Evolutionary conservation across 2,113 vertebrate species (phyloP).

Genomic region (Ellobius talpinus): DNA sequence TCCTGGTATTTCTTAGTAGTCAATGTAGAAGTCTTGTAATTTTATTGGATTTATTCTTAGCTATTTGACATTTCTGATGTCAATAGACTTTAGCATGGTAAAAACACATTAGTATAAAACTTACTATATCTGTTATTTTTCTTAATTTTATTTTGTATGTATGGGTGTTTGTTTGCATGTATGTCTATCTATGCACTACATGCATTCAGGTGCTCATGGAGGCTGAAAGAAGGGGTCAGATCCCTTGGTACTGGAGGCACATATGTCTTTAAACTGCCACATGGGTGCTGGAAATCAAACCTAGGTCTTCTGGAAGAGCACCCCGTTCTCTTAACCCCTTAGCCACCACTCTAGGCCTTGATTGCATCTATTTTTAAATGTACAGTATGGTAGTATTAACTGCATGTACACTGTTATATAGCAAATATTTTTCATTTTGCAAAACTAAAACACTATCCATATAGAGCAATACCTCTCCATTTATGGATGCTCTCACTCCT

Average conservation of each 20-base stretch:
- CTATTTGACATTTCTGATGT: slow-evolving; percentile 27
- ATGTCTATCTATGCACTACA: not conserved
- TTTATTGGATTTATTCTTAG: not conserved
- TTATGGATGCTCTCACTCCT: not conserved
- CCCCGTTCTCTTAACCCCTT: not conserved
- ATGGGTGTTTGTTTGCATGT: not conserved
- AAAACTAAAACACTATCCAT: not conserved
- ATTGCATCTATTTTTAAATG: not conserved
- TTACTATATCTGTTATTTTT: not conserved
- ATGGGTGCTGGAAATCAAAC: not conserved
- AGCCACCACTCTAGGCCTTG: not conserved
- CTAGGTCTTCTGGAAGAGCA: not conserved
- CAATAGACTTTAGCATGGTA: not conserved
- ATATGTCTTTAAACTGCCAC: not conserved
- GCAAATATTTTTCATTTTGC: not conserved
- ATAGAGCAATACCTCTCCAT: not conserved
- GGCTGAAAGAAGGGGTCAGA: not conserved
- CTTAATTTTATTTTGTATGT: not conserved
- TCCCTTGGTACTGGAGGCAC: not conserved
- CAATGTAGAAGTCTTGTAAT: not conserved
- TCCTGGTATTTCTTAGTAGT: not conserved
- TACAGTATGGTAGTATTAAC: not conserved
- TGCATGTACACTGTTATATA: not conserved
- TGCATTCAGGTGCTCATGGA: not conserved
- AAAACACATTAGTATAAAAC: not conserved